phyloP scores from a whole-genome alignment of 2,797 vertebrate genomes.

The Epinephelus malabaricus region DNA sequence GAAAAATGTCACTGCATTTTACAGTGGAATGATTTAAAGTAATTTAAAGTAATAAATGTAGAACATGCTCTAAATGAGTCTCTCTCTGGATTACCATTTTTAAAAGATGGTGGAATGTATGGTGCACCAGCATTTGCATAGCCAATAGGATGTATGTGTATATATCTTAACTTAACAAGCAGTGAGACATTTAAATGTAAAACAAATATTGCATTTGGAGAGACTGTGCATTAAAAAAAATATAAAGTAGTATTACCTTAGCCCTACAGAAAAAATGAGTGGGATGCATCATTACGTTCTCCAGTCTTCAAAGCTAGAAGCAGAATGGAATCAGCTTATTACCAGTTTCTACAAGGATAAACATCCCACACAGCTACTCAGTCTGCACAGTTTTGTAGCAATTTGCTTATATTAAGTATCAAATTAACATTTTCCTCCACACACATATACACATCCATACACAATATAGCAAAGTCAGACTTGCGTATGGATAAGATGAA shows the following conservation, averaged over 20 bases:
- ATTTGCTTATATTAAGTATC: constrained; percentile 80
- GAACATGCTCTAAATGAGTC: constrained; percentile 66
- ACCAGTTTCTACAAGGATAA: constrained; percentile 84
- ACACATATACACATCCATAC: constrained; percentile 59
- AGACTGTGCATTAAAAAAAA: constrained; percentile 61
- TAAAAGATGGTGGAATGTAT: constrained; percentile 51
- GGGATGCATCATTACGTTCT: constrained; percentile 80
- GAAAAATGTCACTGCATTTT: constrained; percentile 52
- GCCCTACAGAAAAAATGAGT: constrained; percentile 74
- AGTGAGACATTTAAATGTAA: constrained; percentile 74
- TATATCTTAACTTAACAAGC: constrained; percentile 60
- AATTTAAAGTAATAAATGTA: constrained; percentile 75
- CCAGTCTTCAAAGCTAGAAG: constrained; percentile 80
- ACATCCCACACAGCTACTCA: constrained; percentile 82
- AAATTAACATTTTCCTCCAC: constrained; percentile 73
- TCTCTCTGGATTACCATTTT: constrained; percentile 64
- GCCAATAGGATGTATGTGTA: constrained; percentile 54
- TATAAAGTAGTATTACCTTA: constrained; percentile 77
- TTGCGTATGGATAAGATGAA: constrained; percentile 9
- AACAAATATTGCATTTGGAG: constrained; percentile 69
- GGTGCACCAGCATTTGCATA: constrained; percentile 73
- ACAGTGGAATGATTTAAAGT: constrained; percentile 55
- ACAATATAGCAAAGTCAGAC: constrained; percentile 54
- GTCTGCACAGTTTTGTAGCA: constrained; percentile 79
- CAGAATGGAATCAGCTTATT: constrained; percentile 85